Conservation (phyloP, 1,140 invertebrate genomes). For the Macrotrachela quadricornifera region DNA sequence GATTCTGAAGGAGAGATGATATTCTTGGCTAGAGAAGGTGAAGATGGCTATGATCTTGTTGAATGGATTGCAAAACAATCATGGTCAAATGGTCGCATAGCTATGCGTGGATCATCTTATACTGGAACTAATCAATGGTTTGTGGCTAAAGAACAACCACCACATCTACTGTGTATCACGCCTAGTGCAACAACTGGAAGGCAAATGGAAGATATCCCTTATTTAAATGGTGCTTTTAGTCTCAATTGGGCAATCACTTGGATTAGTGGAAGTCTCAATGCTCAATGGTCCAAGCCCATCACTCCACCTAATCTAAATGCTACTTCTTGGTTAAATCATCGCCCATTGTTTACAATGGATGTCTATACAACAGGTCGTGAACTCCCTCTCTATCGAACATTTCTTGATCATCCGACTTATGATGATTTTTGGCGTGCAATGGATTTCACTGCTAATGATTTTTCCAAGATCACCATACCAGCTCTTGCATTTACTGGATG, state of each 20-base stretch:
- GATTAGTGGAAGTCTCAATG: background rate
- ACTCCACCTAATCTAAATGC: background rate
- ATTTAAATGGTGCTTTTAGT: background rate
- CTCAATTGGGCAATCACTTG: background rate
- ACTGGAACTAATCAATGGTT: constrained; percentile 1
- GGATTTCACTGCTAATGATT: background rate
- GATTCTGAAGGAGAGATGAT: constrained; percentile 1
- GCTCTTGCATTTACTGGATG: constrained; percentile 2
- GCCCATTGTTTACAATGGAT: background rate
- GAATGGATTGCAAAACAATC: background rate
- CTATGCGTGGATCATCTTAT: constrained; percentile 1
- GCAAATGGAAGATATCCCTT: background rate
- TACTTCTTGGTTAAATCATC: background rate
- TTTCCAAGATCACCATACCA: background rate
- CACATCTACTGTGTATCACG: background rate
- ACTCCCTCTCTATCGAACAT: background rate
- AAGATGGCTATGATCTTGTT: constrained; percentile 1
- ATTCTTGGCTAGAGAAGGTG: background rate
- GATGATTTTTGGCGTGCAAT: background rate
- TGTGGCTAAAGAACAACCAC: background rate
- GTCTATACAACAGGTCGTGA: background rate
- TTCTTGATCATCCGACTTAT: background rate
- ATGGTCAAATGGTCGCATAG: background rate
- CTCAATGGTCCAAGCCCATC: background rate
- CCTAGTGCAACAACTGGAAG: background rate